Percentiles rank a stretch among this genome's conserved stretches.
phyloP scores from a whole-genome alignment of 2,888 invertebrate species.

The Drosophila mayaguana region DNA sequence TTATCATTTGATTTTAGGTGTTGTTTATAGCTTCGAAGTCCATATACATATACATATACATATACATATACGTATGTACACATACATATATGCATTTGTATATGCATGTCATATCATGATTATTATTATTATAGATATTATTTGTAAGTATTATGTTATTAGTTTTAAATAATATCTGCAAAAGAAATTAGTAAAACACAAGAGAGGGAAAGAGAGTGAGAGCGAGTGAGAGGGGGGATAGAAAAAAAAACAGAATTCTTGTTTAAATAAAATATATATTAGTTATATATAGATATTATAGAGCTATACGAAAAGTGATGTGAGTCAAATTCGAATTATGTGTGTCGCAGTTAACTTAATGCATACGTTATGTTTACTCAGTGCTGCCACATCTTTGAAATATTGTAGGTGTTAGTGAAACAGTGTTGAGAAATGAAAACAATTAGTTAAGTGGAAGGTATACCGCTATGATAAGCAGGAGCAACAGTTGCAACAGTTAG shows the following conservation, averaged over 20 bases:
- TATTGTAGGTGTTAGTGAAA: not conserved
- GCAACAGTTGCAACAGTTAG: not conserved
- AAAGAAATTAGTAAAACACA: constrained; percentile 76
- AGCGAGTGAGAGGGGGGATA: constrained; percentile 41
- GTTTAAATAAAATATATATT: constrained; percentile 40
- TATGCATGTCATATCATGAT: constrained; percentile 24
- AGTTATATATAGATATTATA: constrained; percentile 9
- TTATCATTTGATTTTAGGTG: constrained; percentile 18
- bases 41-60: constrained; percentile 13
- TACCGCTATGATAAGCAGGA: not conserved
- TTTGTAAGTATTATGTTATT: constrained; percentile 51
- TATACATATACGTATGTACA: not conserved
- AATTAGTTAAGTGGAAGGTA: not conserved
- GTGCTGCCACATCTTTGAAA: constrained; percentile 37
- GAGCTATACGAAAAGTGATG: constrained; percentile 14
- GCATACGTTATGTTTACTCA: not conserved
- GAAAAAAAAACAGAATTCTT: constrained; percentile 30
- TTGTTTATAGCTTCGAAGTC: constrained; percentile 12
- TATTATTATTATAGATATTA: constrained; percentile 47
- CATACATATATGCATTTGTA: constrained; percentile 4
- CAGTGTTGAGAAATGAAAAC: constrained; percentile 2
- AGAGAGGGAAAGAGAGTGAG: constrained; percentile 42
- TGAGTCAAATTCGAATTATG: not conserved
- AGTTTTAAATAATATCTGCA: constrained; percentile 81
- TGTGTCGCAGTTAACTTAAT: constrained; percentile 27